phyloP scores from a whole-genome alignment of 2,888 invertebrate genomes.

The Nomada fucata region DNA sequence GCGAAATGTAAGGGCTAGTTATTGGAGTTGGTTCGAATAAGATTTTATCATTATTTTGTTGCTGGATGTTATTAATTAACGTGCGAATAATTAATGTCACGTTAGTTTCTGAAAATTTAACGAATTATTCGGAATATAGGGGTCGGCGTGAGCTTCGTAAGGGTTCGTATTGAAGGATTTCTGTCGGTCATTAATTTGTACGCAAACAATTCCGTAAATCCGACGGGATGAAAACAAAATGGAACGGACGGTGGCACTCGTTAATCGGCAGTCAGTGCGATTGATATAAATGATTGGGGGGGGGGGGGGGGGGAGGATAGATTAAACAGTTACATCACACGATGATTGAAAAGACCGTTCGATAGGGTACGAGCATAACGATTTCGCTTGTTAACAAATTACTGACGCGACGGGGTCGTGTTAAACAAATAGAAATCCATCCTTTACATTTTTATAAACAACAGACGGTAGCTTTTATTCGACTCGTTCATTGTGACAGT shows the following conservation, averaged over 20 bases:
- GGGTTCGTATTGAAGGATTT: background rate
- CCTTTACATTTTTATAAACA: slow-evolving; percentile 43
- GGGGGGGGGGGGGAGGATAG: background rate
- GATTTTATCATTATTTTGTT: too few relatives aligned
- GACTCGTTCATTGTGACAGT: slow-evolving; percentile 18
- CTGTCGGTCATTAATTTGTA: slow-evolving; percentile 4
- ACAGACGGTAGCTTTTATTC: slow-evolving; percentile 53
- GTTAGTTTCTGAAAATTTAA: too few relatives aligned
- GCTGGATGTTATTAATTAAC: too few relatives aligned
- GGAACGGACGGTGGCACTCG: slow-evolving; percentile 34
- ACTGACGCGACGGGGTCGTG: background rate
- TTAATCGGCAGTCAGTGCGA: slow-evolving; percentile 65
- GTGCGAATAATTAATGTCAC: too few relatives aligned
- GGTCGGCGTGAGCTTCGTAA: too few relatives aligned
- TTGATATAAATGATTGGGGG: background rate
- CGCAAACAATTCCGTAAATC: slow-evolving; percentile 22
- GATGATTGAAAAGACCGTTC: background rate
- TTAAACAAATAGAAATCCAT: background rate
- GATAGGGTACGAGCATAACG: background rate
- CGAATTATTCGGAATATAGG: too few relatives aligned
- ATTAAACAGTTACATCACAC: slow-evolving; percentile 28
- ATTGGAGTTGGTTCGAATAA: too few relatives aligned
- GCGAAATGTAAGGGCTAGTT: too few relatives aligned
- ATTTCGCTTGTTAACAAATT: background rate
- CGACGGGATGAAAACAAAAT: slow-evolving; percentile 43